Evolutionary conservation across 2,113 vertebrate species (phyloP), one percentile per base, ranked within the genome.

Genomic region (Phaethornis superciliosus): DNA sequence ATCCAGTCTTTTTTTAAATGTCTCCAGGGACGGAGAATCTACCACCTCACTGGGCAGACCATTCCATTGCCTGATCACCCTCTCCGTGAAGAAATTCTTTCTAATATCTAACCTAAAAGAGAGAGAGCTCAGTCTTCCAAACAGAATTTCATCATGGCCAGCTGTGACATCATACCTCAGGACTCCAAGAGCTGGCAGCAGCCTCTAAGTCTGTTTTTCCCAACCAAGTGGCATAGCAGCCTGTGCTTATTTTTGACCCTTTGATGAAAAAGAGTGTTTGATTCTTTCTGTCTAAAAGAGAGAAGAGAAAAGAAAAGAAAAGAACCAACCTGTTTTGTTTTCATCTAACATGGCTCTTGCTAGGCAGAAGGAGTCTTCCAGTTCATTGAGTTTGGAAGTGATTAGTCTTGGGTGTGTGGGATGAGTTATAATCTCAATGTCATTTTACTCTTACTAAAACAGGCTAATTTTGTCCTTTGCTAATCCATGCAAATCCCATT

Each of bases 401-500:
- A 91, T 95, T 93, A 81, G 78, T 64, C 60, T 79, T 93, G 56
- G 30, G 84, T 90, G 30, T 60, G 32, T 60, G 62, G 96, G 80
- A 69, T 65, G 72, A 40, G 46, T 88, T 83, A 88, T 91, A 94
- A 94, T 88, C 76, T 81, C 84, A 86, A 91, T 68, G 92, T 90
- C 56, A 42, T 89, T 90, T 93, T 88, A 52, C 75, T 54, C 30
- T 68, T 77, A 75, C 72, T 81, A 64, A 90, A 95, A 93, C 70
- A 52, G 76, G 22, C 60, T 85, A 67, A 75, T 93, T 96, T 97
- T 88, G 76, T 85, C 68, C 16, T 91, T 89, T 27, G 13, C 47
- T 90, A 91, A 91, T 84, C 85, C 62, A 32, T 72, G 49, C 69
- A 93, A 95, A 93, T 90, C 88, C 76, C 82, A 46, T 85, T 91